These are phyloP conservation scores for Pygathrix nemaeus DNA, from an alignment of 2,113 vertebrate species.

Conservation along the genomic window DNA sequence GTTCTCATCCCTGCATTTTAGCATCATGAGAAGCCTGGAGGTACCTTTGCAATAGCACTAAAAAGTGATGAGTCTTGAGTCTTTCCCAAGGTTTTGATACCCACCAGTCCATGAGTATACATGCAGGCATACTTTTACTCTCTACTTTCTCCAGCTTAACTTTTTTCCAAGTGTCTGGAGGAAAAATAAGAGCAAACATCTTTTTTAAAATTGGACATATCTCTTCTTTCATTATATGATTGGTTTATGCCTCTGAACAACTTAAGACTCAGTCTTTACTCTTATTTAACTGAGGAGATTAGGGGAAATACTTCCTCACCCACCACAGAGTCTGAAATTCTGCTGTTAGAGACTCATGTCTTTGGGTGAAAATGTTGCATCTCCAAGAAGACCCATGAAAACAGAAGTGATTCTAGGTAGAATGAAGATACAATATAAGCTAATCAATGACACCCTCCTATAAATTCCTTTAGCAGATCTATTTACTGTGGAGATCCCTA, in stretches of 20 bases:
- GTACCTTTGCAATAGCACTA: not conserved
- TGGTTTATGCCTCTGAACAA: not conserved
- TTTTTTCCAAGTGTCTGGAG: not conserved
- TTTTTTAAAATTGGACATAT: not conserved
- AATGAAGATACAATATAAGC: not conserved
- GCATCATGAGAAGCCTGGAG: not conserved
- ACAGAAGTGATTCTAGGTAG: not conserved
- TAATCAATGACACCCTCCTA: not conserved
- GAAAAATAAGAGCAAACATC: not conserved
- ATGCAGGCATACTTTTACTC: rapidly evolving
- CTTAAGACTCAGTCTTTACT: not conserved
- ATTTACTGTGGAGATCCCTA: not conserved
- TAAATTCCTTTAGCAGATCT: not conserved
- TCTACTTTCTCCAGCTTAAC: not conserved
- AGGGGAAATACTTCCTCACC: not conserved
- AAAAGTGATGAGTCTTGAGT: not conserved
- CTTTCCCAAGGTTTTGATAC: not conserved
- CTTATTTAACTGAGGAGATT: not conserved
- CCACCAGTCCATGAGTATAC: not conserved
- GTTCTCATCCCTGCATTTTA: slow-evolving; percentile 57
- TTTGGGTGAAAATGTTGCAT: not conserved
- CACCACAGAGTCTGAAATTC: not conserved
- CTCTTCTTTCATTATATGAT: not conserved
- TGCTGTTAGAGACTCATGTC: not conserved
- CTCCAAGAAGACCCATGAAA: not conserved